Evolutionary conservation across 1,140 invertebrate genomes (phyloP), one percentile per base, ranked within the genome.

Genomic region (Zaprionus tsacasi): DNA sequence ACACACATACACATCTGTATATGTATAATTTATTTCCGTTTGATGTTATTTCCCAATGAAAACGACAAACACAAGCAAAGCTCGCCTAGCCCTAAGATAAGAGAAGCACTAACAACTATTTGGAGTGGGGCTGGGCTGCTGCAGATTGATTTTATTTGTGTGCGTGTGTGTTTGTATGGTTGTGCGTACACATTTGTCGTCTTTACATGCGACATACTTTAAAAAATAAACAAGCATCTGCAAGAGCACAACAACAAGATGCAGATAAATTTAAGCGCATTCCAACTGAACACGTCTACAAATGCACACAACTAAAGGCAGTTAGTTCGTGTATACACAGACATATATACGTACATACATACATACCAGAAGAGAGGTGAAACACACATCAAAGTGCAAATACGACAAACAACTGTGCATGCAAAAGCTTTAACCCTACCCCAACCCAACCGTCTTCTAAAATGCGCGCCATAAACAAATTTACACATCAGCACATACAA

Each of bases 381-480:
- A 59, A 59, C 35, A 60, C 6, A 54, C 17, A 11, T 30, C 35
- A 64, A 68, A 17, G 35, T 33, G 64, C 36, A 25, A 55, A 50
- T 59, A 21, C 17, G 36, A 48, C 11, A 60, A 64, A 35, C 40
- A 75, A 75, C 15, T 21, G 17, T 64, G 15, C 13, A 54, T 63
- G 43, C 52, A 52, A 57, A 65, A 71, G 66, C 63, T 67, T 45
- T 70, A 73, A 78, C 72, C 82, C 69, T 81, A 87, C 78, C 78
- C 64, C 74, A 87, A 71, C 78, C 64, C 74, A 87, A 71, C 73
- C 56, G 43, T 54, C 69, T 61, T 63, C 52, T 68, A 56, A 89
- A 83, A 71, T 72, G 68, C 81, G 77, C 83, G 83, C 85, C 85
- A 89, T 88, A 88, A 88, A 83, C 85, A 88, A 89, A 83, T 64